Percentiles rank a stretch among this genome's conserved stretches.
Evolutionary conservation across 2,888 invertebrate species (phyloP).

Genomic region (Charanyca ferruginea): DNA sequence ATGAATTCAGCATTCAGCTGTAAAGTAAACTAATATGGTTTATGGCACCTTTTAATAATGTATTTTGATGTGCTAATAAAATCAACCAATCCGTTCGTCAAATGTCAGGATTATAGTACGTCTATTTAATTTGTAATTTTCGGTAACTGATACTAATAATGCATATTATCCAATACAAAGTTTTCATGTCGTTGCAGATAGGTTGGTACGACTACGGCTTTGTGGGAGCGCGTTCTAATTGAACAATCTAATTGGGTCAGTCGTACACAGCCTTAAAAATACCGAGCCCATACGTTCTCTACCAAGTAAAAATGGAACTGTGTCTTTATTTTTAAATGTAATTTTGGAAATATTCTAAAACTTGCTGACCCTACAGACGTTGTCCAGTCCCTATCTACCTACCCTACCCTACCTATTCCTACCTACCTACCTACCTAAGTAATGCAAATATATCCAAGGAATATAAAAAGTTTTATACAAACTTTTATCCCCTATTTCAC

Average conservation of each 20-base stretch:
- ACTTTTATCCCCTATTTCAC: too few relatives aligned
- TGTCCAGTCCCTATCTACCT: too few relatives aligned
- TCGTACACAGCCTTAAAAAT: slow-evolving; percentile 54
- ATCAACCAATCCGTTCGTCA: slow-evolving; percentile 3
- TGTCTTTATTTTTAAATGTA: slow-evolving; percentile 10
- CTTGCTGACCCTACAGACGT: too few relatives aligned
- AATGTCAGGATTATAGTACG: not conserved
- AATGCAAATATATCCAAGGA: too few relatives aligned
- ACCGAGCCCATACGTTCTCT: slow-evolving; percentile 30
- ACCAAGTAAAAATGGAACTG: slow-evolving; percentile 7
- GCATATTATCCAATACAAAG: not conserved
- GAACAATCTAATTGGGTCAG: slow-evolving; percentile 74
- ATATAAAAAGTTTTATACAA: too few relatives aligned
- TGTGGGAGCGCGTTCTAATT: slow-evolving; percentile 63
- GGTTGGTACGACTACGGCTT: slow-evolving; percentile 2
- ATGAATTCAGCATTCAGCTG: slow-evolving; percentile 34
- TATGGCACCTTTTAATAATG: slow-evolving; percentile 16
- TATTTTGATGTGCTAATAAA: slow-evolving; percentile 11
- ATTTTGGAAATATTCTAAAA: too few relatives aligned
- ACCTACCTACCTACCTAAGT: too few relatives aligned
- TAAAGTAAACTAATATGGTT: slow-evolving; percentile 42
- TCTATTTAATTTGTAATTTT: not conserved
- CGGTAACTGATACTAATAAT: not conserved
- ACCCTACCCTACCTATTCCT: too few relatives aligned
- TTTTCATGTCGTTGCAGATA: slow-evolving; percentile 4